These are phyloP conservation scores for Acleris holmiana DNA, from an alignment of 2,888 invertebrate species.

Conservation along the genomic window DNA sequence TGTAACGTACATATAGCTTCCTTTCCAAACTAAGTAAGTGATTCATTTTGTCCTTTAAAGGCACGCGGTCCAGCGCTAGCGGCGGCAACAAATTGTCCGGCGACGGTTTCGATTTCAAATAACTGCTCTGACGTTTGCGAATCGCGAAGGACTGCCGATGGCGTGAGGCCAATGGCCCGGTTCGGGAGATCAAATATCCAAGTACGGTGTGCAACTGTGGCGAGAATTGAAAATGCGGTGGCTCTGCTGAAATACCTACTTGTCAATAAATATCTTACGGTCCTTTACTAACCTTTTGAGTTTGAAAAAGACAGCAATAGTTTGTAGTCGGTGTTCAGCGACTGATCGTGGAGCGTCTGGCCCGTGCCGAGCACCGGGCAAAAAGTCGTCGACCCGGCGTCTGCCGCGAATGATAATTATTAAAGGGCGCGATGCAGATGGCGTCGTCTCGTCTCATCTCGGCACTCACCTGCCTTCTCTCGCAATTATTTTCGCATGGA, in stretches of 20 bases:
- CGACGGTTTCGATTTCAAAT: conserved; percentile 33
- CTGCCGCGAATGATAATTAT: conserved; percentile 58
- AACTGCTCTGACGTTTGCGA: conserved; percentile 30
- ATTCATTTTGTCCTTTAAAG: conserved; percentile 21
- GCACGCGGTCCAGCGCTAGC: conserved; percentile 1
- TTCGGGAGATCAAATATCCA: conserved; percentile 28
- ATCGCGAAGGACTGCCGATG: conserved; percentile 24
- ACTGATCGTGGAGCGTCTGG: conserved; percentile 47
- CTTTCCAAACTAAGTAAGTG: conserved; percentile 6
- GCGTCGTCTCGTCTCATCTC: conserved; percentile 72
- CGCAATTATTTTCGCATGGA: conserved; percentile 31
- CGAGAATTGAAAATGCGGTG: conserved; percentile 31
- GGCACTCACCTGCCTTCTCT: conserved; percentile 42
- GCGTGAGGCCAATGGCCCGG: conserved; percentile 31
- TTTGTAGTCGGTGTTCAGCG: conserved; percentile 14
- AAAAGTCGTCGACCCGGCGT: conserved; percentile 69
- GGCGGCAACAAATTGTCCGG: conserved; percentile 11
- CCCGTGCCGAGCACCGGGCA: conserved; percentile 53
- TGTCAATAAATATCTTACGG: conserved; percentile 25
- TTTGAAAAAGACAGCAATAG: conserved; percentile 23
- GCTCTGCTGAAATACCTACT: conserved; percentile 9
- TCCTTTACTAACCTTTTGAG: conserved; percentile 15
- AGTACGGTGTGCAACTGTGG: conserved; percentile 20
- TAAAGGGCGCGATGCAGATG: conserved; percentile 62
- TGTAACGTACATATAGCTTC: conserved; percentile 5